Conservation (phyloP, 2,113 vertebrate species). For the Misgurnus mizolepis region DNA sequence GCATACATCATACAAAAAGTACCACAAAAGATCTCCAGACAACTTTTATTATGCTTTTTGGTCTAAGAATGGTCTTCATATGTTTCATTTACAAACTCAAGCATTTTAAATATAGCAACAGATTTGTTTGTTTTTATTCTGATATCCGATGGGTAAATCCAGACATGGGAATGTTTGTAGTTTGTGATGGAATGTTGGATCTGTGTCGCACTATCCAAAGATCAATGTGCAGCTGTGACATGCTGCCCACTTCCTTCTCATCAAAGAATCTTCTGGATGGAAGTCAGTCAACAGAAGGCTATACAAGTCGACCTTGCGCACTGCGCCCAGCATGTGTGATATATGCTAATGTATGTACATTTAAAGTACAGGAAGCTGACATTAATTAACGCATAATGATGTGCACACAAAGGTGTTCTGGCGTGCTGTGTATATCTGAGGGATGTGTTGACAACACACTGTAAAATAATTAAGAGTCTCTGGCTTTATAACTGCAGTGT, state of each 20-base stretch:
- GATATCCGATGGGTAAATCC: constrained; percentile 7
- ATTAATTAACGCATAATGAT: constrained; percentile 37
- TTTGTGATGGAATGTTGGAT: constrained; percentile 18
- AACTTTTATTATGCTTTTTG: too few relatives aligned
- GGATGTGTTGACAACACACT: constrained; percentile 16
- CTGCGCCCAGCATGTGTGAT: constrained; percentile 29
- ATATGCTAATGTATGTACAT: constrained; percentile 45
- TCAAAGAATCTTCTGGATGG: constrained; percentile 16
- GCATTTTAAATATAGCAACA: too few relatives aligned
- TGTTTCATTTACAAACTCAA: too few relatives aligned
- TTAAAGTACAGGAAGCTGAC: constrained; percentile 38
- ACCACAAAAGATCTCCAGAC: too few relatives aligned
- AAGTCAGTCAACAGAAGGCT: constrained; percentile 16
- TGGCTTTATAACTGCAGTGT: constrained; percentile 11
- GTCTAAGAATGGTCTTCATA: too few relatives aligned
- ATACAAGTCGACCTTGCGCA: constrained; percentile 21
- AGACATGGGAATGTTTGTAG: constrained; percentile 21
- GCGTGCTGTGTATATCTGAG: not conserved
- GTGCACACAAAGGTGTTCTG: constrained; percentile 8
- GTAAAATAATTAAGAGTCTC: constrained; percentile 23
- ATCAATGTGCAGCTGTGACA: constrained; percentile 29
- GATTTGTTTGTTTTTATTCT: not conserved
- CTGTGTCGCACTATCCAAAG: constrained; percentile 19
- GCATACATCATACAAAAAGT: too few relatives aligned
- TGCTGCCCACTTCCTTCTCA: not conserved